A percentile compares a stretch with the other conserved stretches of the same genome.
These are phyloP conservation scores for Bucorvus abyssinicus DNA, from an alignment of 2,797 vertebrate genomes.

Conservation along the genomic window DNA sequence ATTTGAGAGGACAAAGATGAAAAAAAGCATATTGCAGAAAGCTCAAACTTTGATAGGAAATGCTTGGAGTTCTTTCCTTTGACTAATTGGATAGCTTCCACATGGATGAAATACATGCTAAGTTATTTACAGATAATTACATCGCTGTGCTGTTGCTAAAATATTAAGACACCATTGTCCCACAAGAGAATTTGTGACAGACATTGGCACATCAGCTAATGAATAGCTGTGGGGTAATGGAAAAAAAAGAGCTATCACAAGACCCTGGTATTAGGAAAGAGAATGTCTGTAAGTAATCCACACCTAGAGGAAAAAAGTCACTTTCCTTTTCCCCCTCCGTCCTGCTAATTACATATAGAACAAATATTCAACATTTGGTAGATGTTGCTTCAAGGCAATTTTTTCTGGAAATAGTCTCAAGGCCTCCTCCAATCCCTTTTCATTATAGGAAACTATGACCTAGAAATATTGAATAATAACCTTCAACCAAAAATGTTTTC, in stretches of 20 bases:
- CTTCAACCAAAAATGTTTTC: slow-evolving; percentile 18
- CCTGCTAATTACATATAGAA: slow-evolving; percentile 28
- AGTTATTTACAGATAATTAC: slow-evolving; percentile 84
- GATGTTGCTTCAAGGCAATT: slow-evolving; percentile 18
- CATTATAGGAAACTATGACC: background rate
- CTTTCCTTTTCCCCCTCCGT: background rate
- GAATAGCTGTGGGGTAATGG: slow-evolving; percentile 67
- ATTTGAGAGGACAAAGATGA: slow-evolving; percentile 57
- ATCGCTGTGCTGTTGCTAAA: slow-evolving; percentile 76
- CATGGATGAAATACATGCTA: slow-evolving; percentile 74
- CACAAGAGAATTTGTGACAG: slow-evolving; percentile 75
- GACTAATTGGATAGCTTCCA: slow-evolving; percentile 76
- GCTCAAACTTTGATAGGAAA: slow-evolving; percentile 53
- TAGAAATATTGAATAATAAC: slow-evolving; percentile 8
- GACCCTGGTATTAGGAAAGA: slow-evolving; percentile 2
- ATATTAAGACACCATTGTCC: slow-evolving; percentile 79
- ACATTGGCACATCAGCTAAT: slow-evolving; percentile 70
- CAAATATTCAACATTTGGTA: slow-evolving; percentile 40
- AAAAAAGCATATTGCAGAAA: slow-evolving; percentile 44
- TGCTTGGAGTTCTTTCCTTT: slow-evolving; percentile 47
- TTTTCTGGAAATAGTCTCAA: slow-evolving; percentile 22
- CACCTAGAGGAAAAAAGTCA: background rate
- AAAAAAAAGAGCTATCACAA: slow-evolving; percentile 40
- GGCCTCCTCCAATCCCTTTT: background rate
- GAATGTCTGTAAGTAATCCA: slow-evolving; percentile 49